phyloP scores from a whole-genome alignment of 2,797 vertebrate species.

The Galagoides demidoff region DNA sequence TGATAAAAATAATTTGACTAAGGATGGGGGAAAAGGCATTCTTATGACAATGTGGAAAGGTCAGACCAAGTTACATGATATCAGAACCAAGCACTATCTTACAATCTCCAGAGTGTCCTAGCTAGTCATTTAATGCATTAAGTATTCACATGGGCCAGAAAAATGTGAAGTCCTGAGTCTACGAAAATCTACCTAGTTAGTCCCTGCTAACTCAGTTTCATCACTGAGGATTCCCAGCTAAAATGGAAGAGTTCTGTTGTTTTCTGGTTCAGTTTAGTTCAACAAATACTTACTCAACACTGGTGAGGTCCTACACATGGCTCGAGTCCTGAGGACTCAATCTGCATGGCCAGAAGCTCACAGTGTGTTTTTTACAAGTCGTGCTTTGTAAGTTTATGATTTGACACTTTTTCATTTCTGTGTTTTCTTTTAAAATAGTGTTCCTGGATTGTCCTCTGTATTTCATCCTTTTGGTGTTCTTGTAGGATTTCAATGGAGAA shows the following conservation, averaged over 20 bases:
- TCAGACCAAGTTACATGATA: not conserved
- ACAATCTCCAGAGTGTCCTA: not conserved
- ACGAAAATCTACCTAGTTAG: not conserved
- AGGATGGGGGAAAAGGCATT: not conserved
- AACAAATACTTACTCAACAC: not conserved
- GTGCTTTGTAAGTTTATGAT: not conserved
- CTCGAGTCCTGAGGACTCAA: not conserved
- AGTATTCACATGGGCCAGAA: not conserved
- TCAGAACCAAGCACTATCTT: not conserved
- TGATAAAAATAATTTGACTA: not conserved
- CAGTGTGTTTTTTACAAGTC: not conserved
- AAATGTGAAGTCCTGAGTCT: not conserved
- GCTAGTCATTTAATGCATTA: not conserved
- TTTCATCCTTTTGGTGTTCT: not conserved
- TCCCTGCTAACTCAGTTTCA: not conserved
- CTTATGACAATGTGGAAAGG: not conserved
- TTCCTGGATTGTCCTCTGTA: not conserved
- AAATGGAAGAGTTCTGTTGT: not conserved
- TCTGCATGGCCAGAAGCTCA: not conserved
- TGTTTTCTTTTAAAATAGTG: not conserved
- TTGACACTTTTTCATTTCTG: not conserved
- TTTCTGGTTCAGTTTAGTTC: not conserved
- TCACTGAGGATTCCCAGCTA: not conserved
- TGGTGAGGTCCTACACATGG: not conserved
- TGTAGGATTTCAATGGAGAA: not conserved